phyloP scores from a whole-genome alignment of 2,888 invertebrate genomes.

The Cephus nigrinus region DNA sequence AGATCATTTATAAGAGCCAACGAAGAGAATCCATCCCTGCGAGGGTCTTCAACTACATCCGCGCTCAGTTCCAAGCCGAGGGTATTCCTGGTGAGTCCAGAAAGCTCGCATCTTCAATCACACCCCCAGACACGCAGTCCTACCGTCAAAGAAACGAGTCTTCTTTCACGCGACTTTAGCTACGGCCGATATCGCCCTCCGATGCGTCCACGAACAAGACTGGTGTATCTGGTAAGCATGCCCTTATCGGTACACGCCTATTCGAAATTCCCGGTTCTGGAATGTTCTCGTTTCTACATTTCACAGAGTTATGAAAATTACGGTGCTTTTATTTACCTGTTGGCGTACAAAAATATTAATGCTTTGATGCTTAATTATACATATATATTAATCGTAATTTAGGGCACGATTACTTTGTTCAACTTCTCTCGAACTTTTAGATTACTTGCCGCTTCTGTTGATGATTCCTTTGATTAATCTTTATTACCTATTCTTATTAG shows the following conservation, averaged over 20 bases:
- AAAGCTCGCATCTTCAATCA: neutral
- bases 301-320: neutral
- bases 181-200: neutral
- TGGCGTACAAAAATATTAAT: neutral
- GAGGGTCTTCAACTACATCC: slow-evolving; percentile 54
- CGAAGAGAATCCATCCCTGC: slow-evolving; percentile 54
- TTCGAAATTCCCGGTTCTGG: neutral
- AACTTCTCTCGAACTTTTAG: neutral
- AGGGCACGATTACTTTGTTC: neutral
- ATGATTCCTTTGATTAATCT: neutral
- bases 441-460: neutral
- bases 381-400: neutral
- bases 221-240: neutral
- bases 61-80: slow-evolving; percentile 51
- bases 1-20: slow-evolving; percentile 46
- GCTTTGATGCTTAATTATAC: neutral
- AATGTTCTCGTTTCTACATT: neutral
- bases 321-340: neutral
- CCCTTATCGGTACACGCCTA: neutral
- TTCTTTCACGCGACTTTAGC: neutral
- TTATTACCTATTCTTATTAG: neutral
- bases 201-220: neutral
- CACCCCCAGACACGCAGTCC: neutral
- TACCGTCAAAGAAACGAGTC: neutral
- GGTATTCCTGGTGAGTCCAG: slow-evolving; percentile 44